Evolutionary conservation across 1,140 invertebrate genomes (phyloP).

Genomic region (Camponotus vicinus): DNA sequence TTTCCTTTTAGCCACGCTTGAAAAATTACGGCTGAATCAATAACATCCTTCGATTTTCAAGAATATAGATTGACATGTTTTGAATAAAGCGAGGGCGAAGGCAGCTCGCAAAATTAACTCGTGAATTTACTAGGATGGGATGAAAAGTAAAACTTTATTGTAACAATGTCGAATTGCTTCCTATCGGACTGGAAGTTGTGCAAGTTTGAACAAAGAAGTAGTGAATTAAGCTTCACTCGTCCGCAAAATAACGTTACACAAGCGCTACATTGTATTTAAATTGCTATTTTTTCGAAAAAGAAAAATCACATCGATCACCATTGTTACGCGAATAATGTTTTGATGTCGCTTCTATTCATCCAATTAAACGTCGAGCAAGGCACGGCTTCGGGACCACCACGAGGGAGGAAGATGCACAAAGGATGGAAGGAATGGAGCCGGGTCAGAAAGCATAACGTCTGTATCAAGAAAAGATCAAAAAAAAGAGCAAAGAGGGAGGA

Average conservation of each 20-base stretch:
- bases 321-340: constrained; percentile 59
- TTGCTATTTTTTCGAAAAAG: constrained; percentile 7
- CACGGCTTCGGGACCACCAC: background rate
- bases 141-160: background rate
- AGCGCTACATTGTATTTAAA: background rate
- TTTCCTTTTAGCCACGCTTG: constrained; percentile 14
- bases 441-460: constrained; percentile 59
- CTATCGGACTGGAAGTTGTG: background rate
- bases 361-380: constrained; percentile 67
- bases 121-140: background rate
- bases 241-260: background rate
- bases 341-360: constrained; percentile 66
- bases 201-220: constrained; percentile 4
- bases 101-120: constrained; percentile 8
- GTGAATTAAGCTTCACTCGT: background rate
- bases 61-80: background rate
- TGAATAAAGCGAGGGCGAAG: constrained; percentile 9
- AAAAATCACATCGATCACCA: constrained; percentile 58
- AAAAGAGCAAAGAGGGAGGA: constrained; percentile 36
- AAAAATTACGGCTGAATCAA: constrained; percentile 18
- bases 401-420: background rate
- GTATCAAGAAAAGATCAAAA: constrained; percentile 57
- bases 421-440: background rate
- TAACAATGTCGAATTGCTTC: background rate
- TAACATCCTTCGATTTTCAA: constrained; percentile 14